phyloP scores from a whole-genome alignment of 1,140 invertebrate species.

The Heliconius congener region DNA sequence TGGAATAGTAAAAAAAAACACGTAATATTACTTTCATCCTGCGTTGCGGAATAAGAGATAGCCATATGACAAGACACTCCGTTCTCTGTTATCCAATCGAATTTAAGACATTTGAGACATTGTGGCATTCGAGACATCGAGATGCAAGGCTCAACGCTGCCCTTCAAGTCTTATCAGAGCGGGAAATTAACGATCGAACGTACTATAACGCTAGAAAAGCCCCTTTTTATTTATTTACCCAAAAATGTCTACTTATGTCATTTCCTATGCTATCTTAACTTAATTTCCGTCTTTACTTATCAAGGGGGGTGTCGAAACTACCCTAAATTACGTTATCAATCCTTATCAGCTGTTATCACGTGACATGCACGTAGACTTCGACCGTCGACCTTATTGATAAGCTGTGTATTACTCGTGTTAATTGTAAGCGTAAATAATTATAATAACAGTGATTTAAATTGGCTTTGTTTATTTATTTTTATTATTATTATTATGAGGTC shows the following conservation, averaged over 20 bases:
- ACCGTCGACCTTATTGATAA: slow-evolving; percentile 12
- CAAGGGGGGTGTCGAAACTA: slow-evolving; percentile 9
- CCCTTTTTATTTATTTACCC: no score
- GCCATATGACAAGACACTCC: no score
- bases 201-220: no score
- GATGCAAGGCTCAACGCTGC: no score
- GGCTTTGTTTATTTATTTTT: neutral
- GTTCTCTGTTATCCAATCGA: no score
- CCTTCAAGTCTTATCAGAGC: no score
- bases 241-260: neutral
- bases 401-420: neutral
- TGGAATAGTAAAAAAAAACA: no score
- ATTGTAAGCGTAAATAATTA: neutral
- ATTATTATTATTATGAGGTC: neutral
- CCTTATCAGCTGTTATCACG: slow-evolving; percentile 3
- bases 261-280: neutral
- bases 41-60: no score
- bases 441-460: neutral
- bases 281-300: slow-evolving; percentile 11
- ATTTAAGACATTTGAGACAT: no score
- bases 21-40: no score
- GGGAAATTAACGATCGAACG: no score
- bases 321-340: neutral
- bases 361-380: slow-evolving; percentile 1
- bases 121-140: no score